These are phyloP conservation scores for Mesopsocus fuscifrons DNA, from an alignment of 2,888 invertebrate genomes.

Conservation along the genomic window DNA sequence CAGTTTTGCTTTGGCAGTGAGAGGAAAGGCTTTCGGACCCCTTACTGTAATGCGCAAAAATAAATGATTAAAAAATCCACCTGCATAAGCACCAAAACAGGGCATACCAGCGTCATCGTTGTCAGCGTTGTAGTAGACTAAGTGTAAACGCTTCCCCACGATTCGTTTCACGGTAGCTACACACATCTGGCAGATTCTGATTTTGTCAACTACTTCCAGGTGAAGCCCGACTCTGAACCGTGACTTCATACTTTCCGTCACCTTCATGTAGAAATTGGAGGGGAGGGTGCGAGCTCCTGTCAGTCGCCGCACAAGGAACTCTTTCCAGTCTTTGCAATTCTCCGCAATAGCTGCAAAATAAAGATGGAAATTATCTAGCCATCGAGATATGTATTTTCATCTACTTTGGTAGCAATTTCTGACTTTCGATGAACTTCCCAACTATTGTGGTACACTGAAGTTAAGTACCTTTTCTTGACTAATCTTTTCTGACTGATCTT, in stretches of 20 bases:
- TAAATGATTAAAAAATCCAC: too few species aligned
- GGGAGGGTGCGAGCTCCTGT: slow-evolving; percentile 92
- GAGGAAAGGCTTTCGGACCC: too few species aligned
- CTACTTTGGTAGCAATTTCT: slow-evolving; percentile 3
- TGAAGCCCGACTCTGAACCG: slow-evolving; percentile 65
- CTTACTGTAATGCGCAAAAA: too few species aligned
- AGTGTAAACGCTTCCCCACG: slow-evolving; percentile 77
- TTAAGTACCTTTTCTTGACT: too few species aligned
- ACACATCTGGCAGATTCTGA: slow-evolving; percentile 80
- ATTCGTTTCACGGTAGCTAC: slow-evolving; percentile 81
- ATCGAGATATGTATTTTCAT: background rate
- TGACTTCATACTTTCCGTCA: slow-evolving; percentile 65
- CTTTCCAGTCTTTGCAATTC: slow-evolving; percentile 92
- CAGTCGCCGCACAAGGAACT: slow-evolving; percentile 74
- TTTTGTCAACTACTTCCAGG: slow-evolving; percentile 91
- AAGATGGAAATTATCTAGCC: background rate
- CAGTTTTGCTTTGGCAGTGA: too few species aligned
- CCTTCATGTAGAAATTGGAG: slow-evolving; percentile 76
- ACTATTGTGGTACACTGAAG: background rate
- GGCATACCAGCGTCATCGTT: slow-evolving; percentile 46
- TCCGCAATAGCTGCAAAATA: slow-evolving; percentile 55
- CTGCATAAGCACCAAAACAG: too few species aligned
- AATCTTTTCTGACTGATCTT: too few species aligned
- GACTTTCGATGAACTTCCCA: slow-evolving; percentile 13
- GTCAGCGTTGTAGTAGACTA: slow-evolving; percentile 71